Base-by-base conservation (phyloP, 92 coral and sea anemone species). In the Montipora capitata region DNA sequence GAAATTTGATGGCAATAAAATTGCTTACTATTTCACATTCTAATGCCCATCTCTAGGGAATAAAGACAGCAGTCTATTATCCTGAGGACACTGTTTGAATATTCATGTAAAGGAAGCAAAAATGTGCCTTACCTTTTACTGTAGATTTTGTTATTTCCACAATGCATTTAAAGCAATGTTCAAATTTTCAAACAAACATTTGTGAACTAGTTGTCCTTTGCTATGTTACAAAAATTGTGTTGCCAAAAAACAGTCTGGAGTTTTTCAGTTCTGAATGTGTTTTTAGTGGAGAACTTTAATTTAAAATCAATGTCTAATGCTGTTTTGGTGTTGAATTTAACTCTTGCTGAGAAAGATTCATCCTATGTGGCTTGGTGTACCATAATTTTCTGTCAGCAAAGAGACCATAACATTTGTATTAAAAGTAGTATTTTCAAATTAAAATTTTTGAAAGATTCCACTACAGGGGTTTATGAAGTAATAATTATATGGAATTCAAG, bases 311-410 rank as follows among this genome's bases (percentile, higher is more conserved):
- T 61, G 11, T 7, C 14, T 42, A 69, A 51, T 80, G 12, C 61
- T 81, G 68, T 81, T 80, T 81, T 27, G 67, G 79, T 51, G 43
- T 58, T 72, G 51, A 73, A 83, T 42, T 39, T 10, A 83, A 72
- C 78, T 35, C 87, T 83, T 62, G 62, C 87, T 83, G 87, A 1
- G 87, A 14, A 5, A 18, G 7, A 72, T 62, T 83, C 70, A 44
- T 57, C 73, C 18, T 54, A 72, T 49, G 9, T 59, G 16, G 16
- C 78, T 72, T 57, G 58, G 17, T 52, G 64, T 61, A 27, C 62
- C 79, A 61, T 40, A 45, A 72, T 45, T 15, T 73, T 71, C 79
- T 16, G 12, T 58, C 17, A 10, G 43, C 70, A 68, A 44, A 81
- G 40, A 68, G 52, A 52, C 7, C 18, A 4, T 51, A 6, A 4